Percentiles rank a stretch among this genome's conserved stretches.
Evolutionary conservation across 2,797 vertebrate genomes (phyloP).

Genomic region (Schizothorax lantsangensis): DNA sequence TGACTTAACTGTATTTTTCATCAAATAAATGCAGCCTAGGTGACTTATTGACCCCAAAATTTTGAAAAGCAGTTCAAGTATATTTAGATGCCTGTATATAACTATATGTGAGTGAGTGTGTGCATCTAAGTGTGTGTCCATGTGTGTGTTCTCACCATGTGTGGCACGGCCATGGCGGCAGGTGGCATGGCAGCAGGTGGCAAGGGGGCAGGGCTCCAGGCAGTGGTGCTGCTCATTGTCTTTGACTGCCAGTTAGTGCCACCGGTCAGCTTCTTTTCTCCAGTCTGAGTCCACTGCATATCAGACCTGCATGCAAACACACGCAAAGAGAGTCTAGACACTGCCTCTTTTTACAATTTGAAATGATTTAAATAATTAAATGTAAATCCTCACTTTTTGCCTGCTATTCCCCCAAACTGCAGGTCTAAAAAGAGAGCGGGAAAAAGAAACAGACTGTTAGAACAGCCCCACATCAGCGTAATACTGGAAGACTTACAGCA

Average conservation of each 20-base stretch:
- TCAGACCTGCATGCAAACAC: conserved; percentile 76
- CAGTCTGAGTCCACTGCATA: conserved; percentile 82
- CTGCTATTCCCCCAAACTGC: conserved; percentile 86
- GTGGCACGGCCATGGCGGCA: conserved; percentile 79
- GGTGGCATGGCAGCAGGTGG: conserved; percentile 80
- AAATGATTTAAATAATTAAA: background rate
- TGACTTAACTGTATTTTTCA: background rate
- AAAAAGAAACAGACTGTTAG: conserved; percentile 10
- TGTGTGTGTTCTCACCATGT: conserved; percentile 80
- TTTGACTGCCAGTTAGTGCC: conserved; percentile 86
- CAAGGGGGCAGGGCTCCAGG: conserved; percentile 79
- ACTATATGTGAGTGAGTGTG: background rate
- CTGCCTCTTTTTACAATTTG: background rate
- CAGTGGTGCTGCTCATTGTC: conserved; percentile 82
- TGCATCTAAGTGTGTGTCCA: background rate
- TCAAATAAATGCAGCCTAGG: background rate
- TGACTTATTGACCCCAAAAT: background rate
- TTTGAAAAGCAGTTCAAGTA: background rate
- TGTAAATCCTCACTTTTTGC: conserved; percentile 85
- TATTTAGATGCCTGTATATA: background rate
- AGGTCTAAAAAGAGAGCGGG: conserved; percentile 78
- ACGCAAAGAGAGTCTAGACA: background rate
- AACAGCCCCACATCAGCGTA: conserved; percentile 33
- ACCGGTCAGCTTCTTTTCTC: conserved; percentile 85
- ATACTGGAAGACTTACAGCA: conserved; percentile 25